These are phyloP conservation scores for Acleris sparsana DNA, from an alignment of 2,888 invertebrate species.

Conservation along the genomic window DNA sequence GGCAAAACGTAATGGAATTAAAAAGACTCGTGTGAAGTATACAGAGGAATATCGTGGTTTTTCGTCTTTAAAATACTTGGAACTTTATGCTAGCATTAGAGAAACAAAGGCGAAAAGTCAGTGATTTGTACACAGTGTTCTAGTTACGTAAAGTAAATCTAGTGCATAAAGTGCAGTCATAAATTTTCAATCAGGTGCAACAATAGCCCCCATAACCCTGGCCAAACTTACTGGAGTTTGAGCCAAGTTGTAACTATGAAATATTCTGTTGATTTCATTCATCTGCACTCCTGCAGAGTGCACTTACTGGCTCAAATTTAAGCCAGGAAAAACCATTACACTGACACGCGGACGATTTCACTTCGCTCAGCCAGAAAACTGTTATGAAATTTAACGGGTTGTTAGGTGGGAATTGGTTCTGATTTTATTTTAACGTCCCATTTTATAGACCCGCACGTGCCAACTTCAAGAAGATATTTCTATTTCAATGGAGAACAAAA, in stretches of 20 bases:
- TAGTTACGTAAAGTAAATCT: constrained; percentile 15
- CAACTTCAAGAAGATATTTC: constrained; percentile 4
- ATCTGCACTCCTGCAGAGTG: constrained; percentile 57
- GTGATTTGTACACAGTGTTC: constrained; percentile 1
- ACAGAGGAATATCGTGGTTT: too few species aligned
- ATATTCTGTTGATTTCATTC: constrained; percentile 67
- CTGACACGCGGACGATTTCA: constrained; percentile 53
- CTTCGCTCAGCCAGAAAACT: constrained; percentile 59
- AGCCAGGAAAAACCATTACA: constrained; percentile 56
- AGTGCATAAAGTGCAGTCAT: constrained; percentile 47
- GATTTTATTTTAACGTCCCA: constrained; percentile 24
- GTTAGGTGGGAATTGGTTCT: constrained; percentile 40
- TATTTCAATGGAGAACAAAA: background rate
- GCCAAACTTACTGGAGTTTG: constrained; percentile 58
- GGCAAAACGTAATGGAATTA: too few species aligned
- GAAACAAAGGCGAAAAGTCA: background rate
- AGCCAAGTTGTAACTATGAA: constrained; percentile 67
- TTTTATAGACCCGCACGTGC: constrained; percentile 16
- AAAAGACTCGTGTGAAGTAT: too few species aligned
- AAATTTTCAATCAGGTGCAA: constrained; percentile 64
- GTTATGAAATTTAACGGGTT: constrained; percentile 52
- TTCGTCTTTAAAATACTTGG: too few species aligned
- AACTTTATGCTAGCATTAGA: too few species aligned
- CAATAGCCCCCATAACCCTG: constrained; percentile 48
- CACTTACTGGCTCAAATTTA: constrained; percentile 66